These are phyloP conservation scores for Hyalella azteca DNA, from an alignment of 2,888 invertebrate genomes.

Conservation along the genomic window DNA sequence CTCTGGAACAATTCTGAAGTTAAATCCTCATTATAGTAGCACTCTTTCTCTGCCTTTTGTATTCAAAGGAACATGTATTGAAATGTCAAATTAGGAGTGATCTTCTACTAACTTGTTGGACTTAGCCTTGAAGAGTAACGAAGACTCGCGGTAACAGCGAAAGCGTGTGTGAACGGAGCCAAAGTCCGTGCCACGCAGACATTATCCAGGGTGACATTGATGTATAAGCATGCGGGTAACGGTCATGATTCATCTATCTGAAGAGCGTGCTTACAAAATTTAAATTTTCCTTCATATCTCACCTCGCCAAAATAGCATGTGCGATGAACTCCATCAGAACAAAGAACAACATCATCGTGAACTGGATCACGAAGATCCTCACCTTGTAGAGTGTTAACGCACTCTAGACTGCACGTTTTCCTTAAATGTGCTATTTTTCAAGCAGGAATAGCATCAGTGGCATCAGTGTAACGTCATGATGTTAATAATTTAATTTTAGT, in stretches of 20 bases:
- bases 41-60: too few species aligned
- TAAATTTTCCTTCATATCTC: conserved; percentile 29
- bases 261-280: conserved; percentile 23
- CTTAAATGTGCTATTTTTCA: too few species aligned
- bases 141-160: conserved; percentile 2
- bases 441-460: too few species aligned
- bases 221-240: conserved; percentile 27
- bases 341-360: conserved; percentile 9
- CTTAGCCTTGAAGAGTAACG: conserved; percentile 6
- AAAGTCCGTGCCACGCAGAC: conserved; percentile 8
- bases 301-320: not conserved
- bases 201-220: conserved; percentile 32
- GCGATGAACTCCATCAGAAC: not conserved
- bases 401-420: too few species aligned
- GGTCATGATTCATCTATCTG: conserved; percentile 30
- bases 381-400: too few species aligned
- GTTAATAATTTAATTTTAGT: too few species aligned
- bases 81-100: too few species aligned
- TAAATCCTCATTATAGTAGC: too few species aligned
- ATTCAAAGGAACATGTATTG: too few species aligned
- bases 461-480: too few species aligned
- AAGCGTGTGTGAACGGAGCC: conserved; percentile 23
- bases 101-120: too few species aligned
- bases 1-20: too few species aligned
- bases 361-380: not conserved